A percentile compares a stretch with the other conserved stretches of the same genome.
These are phyloP conservation scores for Montipora capitata DNA, from an alignment of 92 coral and sea anemone species.

Conservation along the genomic window DNA sequence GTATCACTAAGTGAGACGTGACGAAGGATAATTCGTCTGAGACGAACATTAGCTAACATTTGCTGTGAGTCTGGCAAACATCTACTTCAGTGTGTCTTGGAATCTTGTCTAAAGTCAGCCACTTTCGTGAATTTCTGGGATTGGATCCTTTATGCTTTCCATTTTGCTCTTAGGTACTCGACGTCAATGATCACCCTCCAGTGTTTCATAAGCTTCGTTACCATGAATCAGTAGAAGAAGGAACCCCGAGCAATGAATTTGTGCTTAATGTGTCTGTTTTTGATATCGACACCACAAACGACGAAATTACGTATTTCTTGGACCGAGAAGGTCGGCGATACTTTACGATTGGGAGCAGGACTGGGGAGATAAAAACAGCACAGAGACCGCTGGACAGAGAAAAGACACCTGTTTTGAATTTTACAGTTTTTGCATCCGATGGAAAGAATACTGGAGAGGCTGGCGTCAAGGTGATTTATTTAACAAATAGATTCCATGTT, in stretches of 20 bases:
- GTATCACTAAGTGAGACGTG: no score
- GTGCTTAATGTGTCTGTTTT: constrained; percentile 77
- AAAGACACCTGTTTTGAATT: constrained; percentile 70
- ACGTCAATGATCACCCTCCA: constrained; percentile 91
- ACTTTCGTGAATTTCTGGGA: no score
- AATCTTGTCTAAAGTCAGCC: no score
- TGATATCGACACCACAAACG: constrained; percentile 76
- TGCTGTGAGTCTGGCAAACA: no score
- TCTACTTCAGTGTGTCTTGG: no score
- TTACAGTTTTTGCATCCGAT: constrained; percentile 82
- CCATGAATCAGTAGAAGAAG: constrained; percentile 76
- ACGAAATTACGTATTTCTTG: constrained; percentile 74
- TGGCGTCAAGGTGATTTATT: constrained; percentile 74
- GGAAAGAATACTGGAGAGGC: constrained; percentile 75
- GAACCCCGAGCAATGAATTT: constrained; percentile 61
- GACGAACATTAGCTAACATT: no score
- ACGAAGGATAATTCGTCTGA: no score
- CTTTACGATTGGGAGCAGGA: constrained; percentile 79
- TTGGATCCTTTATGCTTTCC: background rate
- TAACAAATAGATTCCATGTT: no score
- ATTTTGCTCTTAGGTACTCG: constrained; percentile 71
- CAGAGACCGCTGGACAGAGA: constrained; percentile 83
- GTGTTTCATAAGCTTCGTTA: constrained; percentile 77
- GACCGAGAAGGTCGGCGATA: constrained; percentile 68
- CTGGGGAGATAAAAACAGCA: constrained; percentile 79